phyloP scores from a whole-genome alignment of 92 coral and sea anemone genomes.

The Zoanthus sansibaricus region DNA sequence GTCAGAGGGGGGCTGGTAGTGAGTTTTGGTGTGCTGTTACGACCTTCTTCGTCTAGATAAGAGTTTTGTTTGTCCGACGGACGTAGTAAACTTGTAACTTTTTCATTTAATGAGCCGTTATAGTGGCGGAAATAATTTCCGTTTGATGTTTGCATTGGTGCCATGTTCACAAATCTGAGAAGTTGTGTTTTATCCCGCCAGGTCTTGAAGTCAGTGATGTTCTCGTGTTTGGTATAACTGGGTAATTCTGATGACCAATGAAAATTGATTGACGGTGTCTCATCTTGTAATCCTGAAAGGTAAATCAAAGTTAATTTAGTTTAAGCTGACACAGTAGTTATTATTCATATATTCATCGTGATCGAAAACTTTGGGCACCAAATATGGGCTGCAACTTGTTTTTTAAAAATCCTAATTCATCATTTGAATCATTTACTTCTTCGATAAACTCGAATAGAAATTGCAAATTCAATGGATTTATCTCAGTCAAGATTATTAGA shows the following conservation, averaged over 20 bases:
- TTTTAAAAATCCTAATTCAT: too few relatives aligned
- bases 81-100: not conserved
- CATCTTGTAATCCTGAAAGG: not conserved
- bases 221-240: not conserved
- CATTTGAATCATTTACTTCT: too few relatives aligned
- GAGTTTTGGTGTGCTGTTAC: conserved; percentile 28
- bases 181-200: not conserved
- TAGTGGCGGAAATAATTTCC: not conserved
- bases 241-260: not conserved
- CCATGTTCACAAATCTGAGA: not conserved
- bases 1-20: not conserved
- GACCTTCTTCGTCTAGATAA: not conserved
- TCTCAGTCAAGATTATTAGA: too few relatives aligned
- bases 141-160: not conserved
- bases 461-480: too few relatives aligned
- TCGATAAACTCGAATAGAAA: too few relatives aligned
- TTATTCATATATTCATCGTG: not conserved
- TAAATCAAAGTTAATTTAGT: not conserved
- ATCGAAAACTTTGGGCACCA: not conserved
- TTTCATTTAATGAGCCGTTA: not conserved
- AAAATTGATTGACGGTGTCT: not conserved
- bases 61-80: conserved; percentile 1
- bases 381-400: too few relatives aligned
- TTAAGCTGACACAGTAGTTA: not conserved
- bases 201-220: not conserved